Percentiles rank a stretch among this genome's conserved stretches.
phyloP scores from a whole-genome alignment of 2,797 vertebrate genomes.

The Yasuhikotakia modesta region DNA sequence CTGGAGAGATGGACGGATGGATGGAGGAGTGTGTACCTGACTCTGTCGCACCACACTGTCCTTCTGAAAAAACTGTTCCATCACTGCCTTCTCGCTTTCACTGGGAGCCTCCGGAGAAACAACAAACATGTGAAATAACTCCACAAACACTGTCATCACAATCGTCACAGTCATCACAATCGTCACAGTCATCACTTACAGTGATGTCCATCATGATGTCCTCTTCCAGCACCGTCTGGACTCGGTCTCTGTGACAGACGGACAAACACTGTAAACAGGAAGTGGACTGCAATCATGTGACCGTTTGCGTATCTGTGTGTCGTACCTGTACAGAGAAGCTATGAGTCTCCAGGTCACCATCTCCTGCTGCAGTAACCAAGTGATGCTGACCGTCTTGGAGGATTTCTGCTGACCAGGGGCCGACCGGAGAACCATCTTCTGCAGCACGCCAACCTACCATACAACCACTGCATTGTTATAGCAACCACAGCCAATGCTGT shows the following conservation, averaged over 20 bases:
- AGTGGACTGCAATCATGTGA: background rate
- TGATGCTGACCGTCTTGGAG: constrained; percentile 90
- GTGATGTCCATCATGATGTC: constrained; percentile 85
- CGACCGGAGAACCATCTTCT: constrained; percentile 88
- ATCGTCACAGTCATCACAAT: too few species aligned
- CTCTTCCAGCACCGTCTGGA: constrained; percentile 90
- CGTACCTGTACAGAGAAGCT: constrained; percentile 90
- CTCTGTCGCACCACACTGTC: constrained; percentile 91
- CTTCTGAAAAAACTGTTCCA: constrained; percentile 91
- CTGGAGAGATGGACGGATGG: background rate
- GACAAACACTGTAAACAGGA: background rate
- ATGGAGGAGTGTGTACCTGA: constrained; percentile 86
- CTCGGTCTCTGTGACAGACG: constrained; percentile 84
- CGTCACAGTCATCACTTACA: constrained; percentile 76
- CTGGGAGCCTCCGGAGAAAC: constrained; percentile 72
- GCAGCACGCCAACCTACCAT: constrained; percentile 84
- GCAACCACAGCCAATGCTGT: background rate
- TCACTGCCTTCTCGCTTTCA: constrained; percentile 88
- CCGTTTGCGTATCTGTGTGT: background rate
- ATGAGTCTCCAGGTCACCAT: constrained; percentile 93
- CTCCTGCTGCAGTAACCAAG: constrained; percentile 96
- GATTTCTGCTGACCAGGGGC: constrained; percentile 89
- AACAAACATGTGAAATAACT: background rate
- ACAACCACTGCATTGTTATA: background rate
- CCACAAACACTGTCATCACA: too few species aligned